Evolutionary conservation across 2,113 vertebrate species (phyloP).

Genomic region (Lepus timidus): DNA sequence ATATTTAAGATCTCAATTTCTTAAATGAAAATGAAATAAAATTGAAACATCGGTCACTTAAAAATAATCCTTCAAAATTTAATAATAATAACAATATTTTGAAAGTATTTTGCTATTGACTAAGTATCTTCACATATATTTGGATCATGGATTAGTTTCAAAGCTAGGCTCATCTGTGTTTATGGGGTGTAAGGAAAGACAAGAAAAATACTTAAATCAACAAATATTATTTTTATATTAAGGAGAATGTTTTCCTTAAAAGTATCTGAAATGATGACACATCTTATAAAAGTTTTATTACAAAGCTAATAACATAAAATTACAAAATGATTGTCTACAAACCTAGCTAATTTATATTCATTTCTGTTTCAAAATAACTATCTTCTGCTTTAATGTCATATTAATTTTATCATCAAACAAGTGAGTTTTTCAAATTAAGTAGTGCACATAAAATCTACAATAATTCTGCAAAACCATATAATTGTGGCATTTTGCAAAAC

Average conservation of each 20-base stretch:
- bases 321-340: constrained; percentile 57
- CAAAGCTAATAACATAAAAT: constrained; percentile 47
- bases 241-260: neutral
- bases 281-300: constrained; percentile 61
- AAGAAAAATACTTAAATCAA: constrained; percentile 32
- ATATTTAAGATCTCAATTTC: constrained; percentile 19
- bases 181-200: neutral
- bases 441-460: constrained; percentile 67
- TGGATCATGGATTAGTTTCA: constrained; percentile 43
- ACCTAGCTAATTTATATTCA: neutral
- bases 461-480: constrained; percentile 78
- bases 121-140: constrained; percentile 18
- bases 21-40: constrained; percentile 30
- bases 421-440: constrained; percentile 74
- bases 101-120: constrained; percentile 10
- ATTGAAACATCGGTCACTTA: neutral
- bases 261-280: neutral
- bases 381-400: constrained; percentile 64
- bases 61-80: constrained; percentile 48
- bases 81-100: neutral
- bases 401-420: constrained; percentile 75
- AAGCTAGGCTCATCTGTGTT: neutral
- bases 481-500: constrained; percentile 73
- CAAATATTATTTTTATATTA: neutral
- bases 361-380: constrained; percentile 59